Conservation (phyloP, 2,888 invertebrate species). For the Drosophila cognata region DNA sequence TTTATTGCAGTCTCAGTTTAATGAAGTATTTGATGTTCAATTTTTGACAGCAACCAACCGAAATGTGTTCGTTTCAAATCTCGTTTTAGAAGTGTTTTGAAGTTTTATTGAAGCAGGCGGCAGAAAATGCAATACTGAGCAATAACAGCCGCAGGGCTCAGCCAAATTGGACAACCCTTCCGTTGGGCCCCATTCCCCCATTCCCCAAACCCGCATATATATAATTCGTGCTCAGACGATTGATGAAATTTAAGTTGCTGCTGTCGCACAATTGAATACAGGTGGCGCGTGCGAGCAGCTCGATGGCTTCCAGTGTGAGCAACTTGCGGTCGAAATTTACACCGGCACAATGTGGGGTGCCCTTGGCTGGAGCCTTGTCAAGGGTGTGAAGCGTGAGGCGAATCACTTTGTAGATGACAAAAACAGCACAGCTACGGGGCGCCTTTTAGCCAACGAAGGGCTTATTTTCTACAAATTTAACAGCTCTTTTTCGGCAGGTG, state of each 20-base stretch:
- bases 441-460: not conserved
- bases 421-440: slow-evolving; percentile 6
- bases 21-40: not conserved
- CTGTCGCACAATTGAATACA: slow-evolving; percentile 54
- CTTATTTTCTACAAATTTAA: not conserved
- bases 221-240: slow-evolving; percentile 58
- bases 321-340: slow-evolving; percentile 59
- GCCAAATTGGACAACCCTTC: slow-evolving; percentile 30
- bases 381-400: not conserved
- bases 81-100: slow-evolving; percentile 23
- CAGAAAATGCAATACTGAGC: slow-evolving; percentile 33
- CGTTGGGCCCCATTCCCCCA: not conserved
- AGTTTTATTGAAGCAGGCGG: slow-evolving; percentile 21
- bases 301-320: slow-evolving; percentile 40
- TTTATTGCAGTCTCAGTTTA: not conserved
- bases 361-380: not conserved
- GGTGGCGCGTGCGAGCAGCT: slow-evolving; percentile 61
- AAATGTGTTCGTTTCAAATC: slow-evolving; percentile 7
- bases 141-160: slow-evolving; percentile 9
- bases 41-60: not conserved
- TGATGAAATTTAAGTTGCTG: slow-evolving; percentile 55
- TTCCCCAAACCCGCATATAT: not conserved
- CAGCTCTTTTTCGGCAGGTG: slow-evolving; percentile 10
- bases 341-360: slow-evolving; percentile 45
- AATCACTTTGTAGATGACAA: slow-evolving; percentile 31